A percentile compares a stretch with the other conserved stretches of the same genome.
phyloP scores from a whole-genome alignment of 2,797 vertebrate genomes.

The Phrynocephalus guinanensis region DNA sequence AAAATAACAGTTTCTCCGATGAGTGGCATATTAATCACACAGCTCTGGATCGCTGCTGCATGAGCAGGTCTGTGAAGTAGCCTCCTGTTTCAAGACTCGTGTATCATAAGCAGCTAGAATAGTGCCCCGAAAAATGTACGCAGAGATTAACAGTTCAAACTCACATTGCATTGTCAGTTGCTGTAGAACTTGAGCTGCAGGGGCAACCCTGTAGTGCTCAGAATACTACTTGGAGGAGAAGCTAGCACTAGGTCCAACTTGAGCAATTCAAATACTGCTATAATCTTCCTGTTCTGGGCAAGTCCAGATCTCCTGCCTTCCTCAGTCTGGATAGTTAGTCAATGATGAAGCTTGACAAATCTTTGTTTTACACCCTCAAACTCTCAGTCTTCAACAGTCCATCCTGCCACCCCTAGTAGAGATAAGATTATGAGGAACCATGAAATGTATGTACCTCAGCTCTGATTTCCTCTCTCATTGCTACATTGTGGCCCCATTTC shows the following conservation, averaged over 20 bases:
- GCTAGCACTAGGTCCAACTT: neutral
- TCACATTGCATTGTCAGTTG: neutral
- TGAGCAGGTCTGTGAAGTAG: slow-evolving; percentile 8
- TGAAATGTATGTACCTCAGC: neutral
- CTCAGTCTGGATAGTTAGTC: neutral
- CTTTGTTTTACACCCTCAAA: neutral
- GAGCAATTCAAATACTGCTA: neutral
- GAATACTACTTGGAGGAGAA: neutral
- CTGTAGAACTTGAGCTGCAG: neutral
- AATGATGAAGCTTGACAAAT: neutral
- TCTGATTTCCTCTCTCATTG: neutral
- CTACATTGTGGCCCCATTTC: neutral
- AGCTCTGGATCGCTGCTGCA: neutral
- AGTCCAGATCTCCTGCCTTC: neutral
- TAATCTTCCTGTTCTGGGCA: neutral
- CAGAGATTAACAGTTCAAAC: neutral
- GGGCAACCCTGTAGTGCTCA: neutral
- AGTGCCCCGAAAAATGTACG: neutral
- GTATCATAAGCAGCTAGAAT: neutral
- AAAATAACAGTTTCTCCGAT: slow-evolving; percentile 21
- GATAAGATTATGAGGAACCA: too few relatives aligned
- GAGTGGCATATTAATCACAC: slow-evolving; percentile 23
- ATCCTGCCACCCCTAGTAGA: neutral
- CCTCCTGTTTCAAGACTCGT: neutral
- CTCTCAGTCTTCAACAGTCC: neutral